phyloP scores from a whole-genome alignment of 92 coral and sea anemone species.

The Muricea muricata region DNA sequence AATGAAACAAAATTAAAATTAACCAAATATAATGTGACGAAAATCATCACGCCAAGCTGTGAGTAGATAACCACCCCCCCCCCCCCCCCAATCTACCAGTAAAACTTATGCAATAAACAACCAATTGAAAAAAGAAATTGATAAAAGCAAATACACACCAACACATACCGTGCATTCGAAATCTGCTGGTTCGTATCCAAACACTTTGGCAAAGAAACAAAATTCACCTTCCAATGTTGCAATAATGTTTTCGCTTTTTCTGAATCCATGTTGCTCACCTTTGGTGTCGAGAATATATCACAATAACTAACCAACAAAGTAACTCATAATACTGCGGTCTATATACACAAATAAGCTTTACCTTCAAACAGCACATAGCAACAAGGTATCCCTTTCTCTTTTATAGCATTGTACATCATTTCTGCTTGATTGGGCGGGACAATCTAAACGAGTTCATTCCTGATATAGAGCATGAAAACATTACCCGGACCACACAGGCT shows the following conservation, averaged over 20 bases:
- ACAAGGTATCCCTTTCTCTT: slow-evolving; percentile 80
- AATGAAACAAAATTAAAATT: background rate
- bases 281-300: too few relatives aligned
- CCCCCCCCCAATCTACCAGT: too few relatives aligned
- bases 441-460: slow-evolving; percentile 60
- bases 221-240: slow-evolving; percentile 81
- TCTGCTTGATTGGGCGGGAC: slow-evolving; percentile 90
- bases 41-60: too few relatives aligned
- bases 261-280: slow-evolving; percentile 96
- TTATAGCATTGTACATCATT: slow-evolving; percentile 82
- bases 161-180: slow-evolving; percentile 69
- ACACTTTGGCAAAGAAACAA: slow-evolving; percentile 88
- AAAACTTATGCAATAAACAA: too few relatives aligned
- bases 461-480: too few relatives aligned
- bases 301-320: too few relatives aligned
- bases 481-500: too few relatives aligned
- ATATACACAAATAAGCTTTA: slow-evolving; percentile 29
- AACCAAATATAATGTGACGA: background rate
- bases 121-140: too few relatives aligned
- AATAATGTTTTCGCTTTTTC: slow-evolving; percentile 88
- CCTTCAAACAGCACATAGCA: slow-evolving; percentile 87
- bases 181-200: slow-evolving; percentile 86
- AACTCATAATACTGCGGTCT: too few relatives aligned
- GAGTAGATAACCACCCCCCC: too few relatives aligned
- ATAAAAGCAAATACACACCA: too few relatives aligned